phyloP scores from a whole-genome alignment of 2,113 vertebrate species.

The Datnioides undecimradiatus region DNA sequence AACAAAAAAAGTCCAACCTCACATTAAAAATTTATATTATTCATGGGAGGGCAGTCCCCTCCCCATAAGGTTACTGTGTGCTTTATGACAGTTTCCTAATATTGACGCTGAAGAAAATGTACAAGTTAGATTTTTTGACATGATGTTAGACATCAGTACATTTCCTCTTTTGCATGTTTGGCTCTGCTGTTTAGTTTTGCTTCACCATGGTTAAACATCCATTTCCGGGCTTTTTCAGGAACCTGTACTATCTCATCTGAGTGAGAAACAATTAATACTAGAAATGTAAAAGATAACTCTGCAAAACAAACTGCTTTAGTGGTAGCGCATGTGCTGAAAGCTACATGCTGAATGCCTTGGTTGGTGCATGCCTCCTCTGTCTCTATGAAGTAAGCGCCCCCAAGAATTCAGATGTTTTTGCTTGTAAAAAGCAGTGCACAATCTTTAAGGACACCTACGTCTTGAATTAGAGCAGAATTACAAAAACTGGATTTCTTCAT shows the following conservation, averaged over 20 bases:
- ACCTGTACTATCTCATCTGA: neutral
- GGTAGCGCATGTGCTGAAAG: neutral
- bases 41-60: neutral
- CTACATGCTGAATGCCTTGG: neutral
- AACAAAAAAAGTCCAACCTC: constrained; percentile 2
- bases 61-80: neutral
- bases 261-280: neutral
- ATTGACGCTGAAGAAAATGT: neutral
- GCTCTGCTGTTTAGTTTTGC: neutral
- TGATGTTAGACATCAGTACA: neutral
- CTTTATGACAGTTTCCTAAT: neutral
- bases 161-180: neutral
- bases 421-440: too few relatives aligned
- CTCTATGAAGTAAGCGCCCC: neutral
- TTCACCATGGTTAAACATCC: neutral
- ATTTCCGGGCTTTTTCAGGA: neutral
- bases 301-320: neutral
- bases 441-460: neutral
- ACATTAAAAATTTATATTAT: constrained; percentile 3
- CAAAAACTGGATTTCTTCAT: constrained; percentile 11
- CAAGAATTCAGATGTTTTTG: neutral
- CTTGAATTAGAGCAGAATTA: neutral
- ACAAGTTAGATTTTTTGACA: neutral
- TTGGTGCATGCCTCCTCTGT: neutral
- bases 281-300: constrained; percentile 20